These are phyloP conservation scores for Gnathochromis pfefferi DNA, from an alignment of 2,113 vertebrate genomes.

Conservation along the genomic window DNA sequence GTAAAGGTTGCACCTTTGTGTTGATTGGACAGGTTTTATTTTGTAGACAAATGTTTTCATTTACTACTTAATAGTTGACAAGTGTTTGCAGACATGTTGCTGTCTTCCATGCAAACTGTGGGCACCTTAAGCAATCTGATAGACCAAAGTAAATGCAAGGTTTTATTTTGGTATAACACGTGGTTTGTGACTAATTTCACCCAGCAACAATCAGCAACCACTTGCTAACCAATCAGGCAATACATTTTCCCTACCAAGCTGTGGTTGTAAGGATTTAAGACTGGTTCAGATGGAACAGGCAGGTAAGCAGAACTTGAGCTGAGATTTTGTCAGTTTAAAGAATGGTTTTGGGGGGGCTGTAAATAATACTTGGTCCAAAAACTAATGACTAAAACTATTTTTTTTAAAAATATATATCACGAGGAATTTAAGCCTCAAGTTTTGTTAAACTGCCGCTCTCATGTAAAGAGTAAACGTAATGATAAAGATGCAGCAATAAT, in stretches of 20 bases:
- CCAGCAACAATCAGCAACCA: not conserved
- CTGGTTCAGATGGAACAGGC: not conserved
- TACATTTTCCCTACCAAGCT: not conserved
- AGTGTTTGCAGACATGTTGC: not conserved
- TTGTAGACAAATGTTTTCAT: not conserved
- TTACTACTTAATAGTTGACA: not conserved
- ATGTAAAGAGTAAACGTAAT: not conserved
- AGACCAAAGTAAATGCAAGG: not conserved
- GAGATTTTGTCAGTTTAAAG: not conserved
- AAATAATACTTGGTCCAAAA: not conserved
- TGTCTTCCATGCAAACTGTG: not conserved
- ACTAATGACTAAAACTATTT: not conserved
- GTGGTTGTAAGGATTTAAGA: not conserved
- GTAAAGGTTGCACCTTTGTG: not conserved
- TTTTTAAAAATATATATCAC: no score
- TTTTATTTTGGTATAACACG: not conserved
- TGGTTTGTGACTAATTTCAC: not conserved
- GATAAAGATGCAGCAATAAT: not conserved
- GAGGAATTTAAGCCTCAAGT: not conserved
- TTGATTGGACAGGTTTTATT: not conserved
- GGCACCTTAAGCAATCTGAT: not conserved
- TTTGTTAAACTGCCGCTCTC: not conserved
- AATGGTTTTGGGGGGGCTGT: not conserved
- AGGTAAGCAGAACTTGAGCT: not conserved
- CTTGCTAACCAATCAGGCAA: not conserved